Evolutionary conservation across 1,140 invertebrate genomes (phyloP), one percentile per base, ranked within the genome.

Genomic region (Ditylenchus dipsaci): DNA sequence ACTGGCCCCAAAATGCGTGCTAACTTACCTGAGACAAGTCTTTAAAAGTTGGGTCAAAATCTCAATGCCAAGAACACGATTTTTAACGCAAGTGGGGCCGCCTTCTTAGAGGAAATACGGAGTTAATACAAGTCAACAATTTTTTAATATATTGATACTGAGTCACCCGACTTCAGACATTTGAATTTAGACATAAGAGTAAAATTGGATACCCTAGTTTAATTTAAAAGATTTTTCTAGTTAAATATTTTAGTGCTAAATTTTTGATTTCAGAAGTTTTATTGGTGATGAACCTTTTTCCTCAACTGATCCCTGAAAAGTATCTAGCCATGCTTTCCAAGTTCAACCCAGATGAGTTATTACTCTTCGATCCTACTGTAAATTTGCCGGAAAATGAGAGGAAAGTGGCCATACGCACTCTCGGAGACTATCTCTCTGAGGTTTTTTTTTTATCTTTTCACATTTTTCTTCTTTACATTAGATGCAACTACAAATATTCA

Each of bases 231-330:
- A n/a, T n/a, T n/a, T n/a, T n/a, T n/a, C n/a, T n/a, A n/a, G n/a
- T n/a, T n/a, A n/a, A n/a, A n/a, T n/a, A n/a, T n/a, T n/a, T 53
- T 53, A 5, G 23, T 8, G 49, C 3, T 7, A 21, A 53, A 53
- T 23, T 11, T 19, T 0, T 47, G 53, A 8, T 30, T 17, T 65
- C 53, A 75, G 73, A 75, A 47, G 73, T 75, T 26, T 27, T 75
- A 21, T 59, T 75, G 49, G 63, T 75, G 11, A 47, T 75, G 15
- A 72, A 78, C 42, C 59, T 77, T 9, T 65, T 77, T 38, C 74
- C 62, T 42, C 47, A 65, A 29, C 43, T 75, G 3, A 76, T 75
- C 42, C 73, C 73, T 5, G 60, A 76, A 21, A 74, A 74, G 64
- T 75, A 74, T 53, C 9, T 75, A 45, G 26, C 42, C 1, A 23